Base-by-base conservation (phyloP, 2,888 invertebrate species). In the Drosophila mulleri region DNA sequence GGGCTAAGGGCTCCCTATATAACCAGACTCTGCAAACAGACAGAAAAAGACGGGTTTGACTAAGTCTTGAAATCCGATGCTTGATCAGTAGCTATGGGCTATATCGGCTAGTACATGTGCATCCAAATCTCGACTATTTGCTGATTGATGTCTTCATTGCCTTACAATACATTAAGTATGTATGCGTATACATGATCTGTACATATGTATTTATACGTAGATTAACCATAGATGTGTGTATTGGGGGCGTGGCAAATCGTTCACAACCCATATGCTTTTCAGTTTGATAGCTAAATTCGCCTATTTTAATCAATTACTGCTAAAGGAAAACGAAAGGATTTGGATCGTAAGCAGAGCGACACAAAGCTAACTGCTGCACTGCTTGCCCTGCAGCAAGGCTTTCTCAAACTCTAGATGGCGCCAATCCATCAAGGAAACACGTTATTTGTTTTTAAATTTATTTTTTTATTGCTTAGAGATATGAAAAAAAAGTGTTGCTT, bases 401-500 rank as follows among this genome's bases (percentile, higher is more conserved):
- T 6, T 11, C 2, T 35, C 4, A 14, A 42, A 16, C 58, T 12
- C 26, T 11, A 37, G 47, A 26, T 45, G 58, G 58, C 58, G 47
- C 47, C 18, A 48, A 14, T 2, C 11, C 14, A 48, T 48, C 4
- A 18, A 18, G n/a, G 29, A 47, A 59, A 20, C 20, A 6, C 18
- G 26, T 39, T 48, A 11, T 37, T 16, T 61, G 41, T 72, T 57
- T 47, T 16, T 8, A 29, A 32, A 44, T 45, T 4, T 45, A 44
- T 48, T 63, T 60, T 60, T 23, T 56, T 59, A 59, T 50, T 67
- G 23, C 70, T 77, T 77, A 77, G 0, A 29, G 65, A 53, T 69
- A 78, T 59, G 64, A 76, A 78, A 75, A 75, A 75, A 73, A 76
- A 72, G 23, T 47, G 42, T 48, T 26, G 50, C 79, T 78, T 76